Evolutionary conservation across 2,888 invertebrate genomes (phyloP).

Genomic region (Cactoblastis cactorum): DNA sequence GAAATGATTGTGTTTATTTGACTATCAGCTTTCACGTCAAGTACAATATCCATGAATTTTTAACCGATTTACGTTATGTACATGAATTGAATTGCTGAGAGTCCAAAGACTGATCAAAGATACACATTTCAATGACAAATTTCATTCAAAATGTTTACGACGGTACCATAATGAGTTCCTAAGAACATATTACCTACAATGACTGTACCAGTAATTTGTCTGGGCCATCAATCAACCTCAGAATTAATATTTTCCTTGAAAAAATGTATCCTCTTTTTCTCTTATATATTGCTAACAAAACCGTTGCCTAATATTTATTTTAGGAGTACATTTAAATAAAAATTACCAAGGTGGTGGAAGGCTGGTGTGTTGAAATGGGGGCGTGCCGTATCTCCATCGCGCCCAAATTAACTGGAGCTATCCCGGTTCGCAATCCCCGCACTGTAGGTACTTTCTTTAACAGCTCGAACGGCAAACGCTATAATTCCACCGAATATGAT

Average conservation of each 20-base stretch:
- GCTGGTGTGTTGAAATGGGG: conserved; percentile 45
- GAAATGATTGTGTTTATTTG: too few species aligned
- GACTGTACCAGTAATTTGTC: conserved; percentile 35
- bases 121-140: neutral
- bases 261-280: conserved; percentile 23
- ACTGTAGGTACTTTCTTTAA: conserved; percentile 37
- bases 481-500: conserved; percentile 22
- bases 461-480: conserved; percentile 29
- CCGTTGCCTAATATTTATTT: conserved; percentile 40
- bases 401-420: conserved; percentile 61
- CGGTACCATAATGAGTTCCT: neutral
- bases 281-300: conserved; percentile 17
- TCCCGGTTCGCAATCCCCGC: conserved; percentile 35
- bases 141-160: neutral
- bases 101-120: too few species aligned
- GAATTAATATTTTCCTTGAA: conserved; percentile 32
- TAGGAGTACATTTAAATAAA: conserved; percentile 47
- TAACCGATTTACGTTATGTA: too few species aligned
- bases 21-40: too few species aligned
- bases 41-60: too few species aligned
- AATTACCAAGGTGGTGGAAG: conserved; percentile 59
- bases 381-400: conserved; percentile 71
- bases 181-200: conserved; percentile 9
- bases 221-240: conserved; percentile 31
- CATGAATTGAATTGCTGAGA: neutral